A percentile compares a stretch with the other conserved stretches of the same genome.
Conservation (phyloP, 1,140 invertebrate species). For the Drosophila grimshawi region DNA sequence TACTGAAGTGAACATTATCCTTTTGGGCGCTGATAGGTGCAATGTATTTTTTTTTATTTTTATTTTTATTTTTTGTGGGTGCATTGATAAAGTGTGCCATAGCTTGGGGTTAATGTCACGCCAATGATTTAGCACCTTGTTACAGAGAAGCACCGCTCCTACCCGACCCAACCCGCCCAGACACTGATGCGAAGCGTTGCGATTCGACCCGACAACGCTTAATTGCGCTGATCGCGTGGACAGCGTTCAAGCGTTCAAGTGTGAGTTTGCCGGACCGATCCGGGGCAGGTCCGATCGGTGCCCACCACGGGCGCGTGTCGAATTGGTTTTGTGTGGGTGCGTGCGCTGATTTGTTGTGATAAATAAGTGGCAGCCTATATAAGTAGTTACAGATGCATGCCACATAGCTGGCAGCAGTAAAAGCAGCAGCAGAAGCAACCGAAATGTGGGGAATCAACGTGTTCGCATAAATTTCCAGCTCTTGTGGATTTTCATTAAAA, state of each 20-base stretch:
- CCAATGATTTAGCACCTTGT: constrained; percentile 84
- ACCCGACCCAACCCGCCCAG: constrained; percentile 2
- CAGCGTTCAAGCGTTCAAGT: constrained; percentile 47
- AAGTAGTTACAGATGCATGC: constrained; percentile 42
- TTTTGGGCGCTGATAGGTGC: constrained; percentile 79
- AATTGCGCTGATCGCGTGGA: constrained; percentile 81
- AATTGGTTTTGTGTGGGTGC: constrained; percentile 82
- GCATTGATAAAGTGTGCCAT: constrained; percentile 84
- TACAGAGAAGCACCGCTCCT: constrained; percentile 54
- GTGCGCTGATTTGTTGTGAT: constrained; percentile 81
- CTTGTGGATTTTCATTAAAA: constrained; percentile 77
- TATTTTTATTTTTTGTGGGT: constrained; percentile 24
- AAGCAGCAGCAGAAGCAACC: background rate
- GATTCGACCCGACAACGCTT: constrained; percentile 63
- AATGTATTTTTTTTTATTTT: constrained; percentile 67
- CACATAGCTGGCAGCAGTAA: background rate
- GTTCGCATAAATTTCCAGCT: constrained; percentile 59
- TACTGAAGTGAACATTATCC: constrained; percentile 64
- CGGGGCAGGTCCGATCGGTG: constrained; percentile 12
- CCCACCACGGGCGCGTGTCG: constrained; percentile 77
- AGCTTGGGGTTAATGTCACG: constrained; percentile 84
- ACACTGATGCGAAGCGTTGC: constrained; percentile 34
- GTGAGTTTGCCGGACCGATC: constrained; percentile 1
- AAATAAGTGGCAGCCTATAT: constrained; percentile 76
- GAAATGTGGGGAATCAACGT: constrained; percentile 13